Evolutionary conservation across 2,888 invertebrate genomes (phyloP).

Genomic region (Nomada ruficornis): DNA sequence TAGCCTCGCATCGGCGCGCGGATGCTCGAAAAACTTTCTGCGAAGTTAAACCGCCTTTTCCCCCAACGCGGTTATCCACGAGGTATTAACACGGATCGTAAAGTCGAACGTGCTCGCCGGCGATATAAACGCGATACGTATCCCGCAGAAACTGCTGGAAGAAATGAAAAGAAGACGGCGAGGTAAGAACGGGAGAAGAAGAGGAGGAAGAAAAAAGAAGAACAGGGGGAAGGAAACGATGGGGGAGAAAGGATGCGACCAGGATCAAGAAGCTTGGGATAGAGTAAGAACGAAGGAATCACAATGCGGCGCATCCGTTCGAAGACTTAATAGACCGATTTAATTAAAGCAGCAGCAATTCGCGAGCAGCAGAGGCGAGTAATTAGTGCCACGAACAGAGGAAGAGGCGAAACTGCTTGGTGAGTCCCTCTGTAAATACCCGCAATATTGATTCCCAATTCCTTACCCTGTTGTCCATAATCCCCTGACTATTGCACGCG

Average conservation of each 20-base stretch:
- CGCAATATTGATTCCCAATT: slow-evolving; percentile 76
- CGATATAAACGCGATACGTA: slow-evolving; percentile 72
- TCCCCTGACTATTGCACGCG: slow-evolving; percentile 66
- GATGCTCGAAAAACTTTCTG: slow-evolving; percentile 70
- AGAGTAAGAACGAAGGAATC: slow-evolving; percentile 51
- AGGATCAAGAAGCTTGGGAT: slow-evolving; percentile 25
- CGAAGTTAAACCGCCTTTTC: slow-evolving; percentile 68
- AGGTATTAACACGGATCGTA: slow-evolving; percentile 74
- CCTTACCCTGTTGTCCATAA: slow-evolving; percentile 69
- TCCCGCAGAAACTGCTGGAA: slow-evolving; percentile 41
- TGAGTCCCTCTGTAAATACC: slow-evolving; percentile 72
- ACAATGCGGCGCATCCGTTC: slow-evolving; percentile 70
- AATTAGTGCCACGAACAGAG: slow-evolving; percentile 70
- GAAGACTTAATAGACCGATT: slow-evolving; percentile 79
- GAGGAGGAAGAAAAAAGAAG: background rate
- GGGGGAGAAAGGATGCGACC: background rate
- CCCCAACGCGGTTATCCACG: slow-evolving; percentile 70
- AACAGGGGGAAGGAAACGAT: background rate
- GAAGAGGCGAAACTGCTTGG: slow-evolving; percentile 68
- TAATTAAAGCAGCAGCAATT: slow-evolving; percentile 76
- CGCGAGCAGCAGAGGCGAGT: slow-evolving; percentile 60
- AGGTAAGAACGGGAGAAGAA: slow-evolving; percentile 8
- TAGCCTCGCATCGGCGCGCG: slow-evolving; percentile 56
- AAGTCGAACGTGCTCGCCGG: slow-evolving; percentile 71
- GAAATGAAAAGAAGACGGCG: slow-evolving; percentile 20